A percentile compares a stretch with the other conserved stretches of the same genome.
Evolutionary conservation across 2,888 invertebrate species (phyloP).

Genomic region (Caenorhabditis sp.): DNA sequence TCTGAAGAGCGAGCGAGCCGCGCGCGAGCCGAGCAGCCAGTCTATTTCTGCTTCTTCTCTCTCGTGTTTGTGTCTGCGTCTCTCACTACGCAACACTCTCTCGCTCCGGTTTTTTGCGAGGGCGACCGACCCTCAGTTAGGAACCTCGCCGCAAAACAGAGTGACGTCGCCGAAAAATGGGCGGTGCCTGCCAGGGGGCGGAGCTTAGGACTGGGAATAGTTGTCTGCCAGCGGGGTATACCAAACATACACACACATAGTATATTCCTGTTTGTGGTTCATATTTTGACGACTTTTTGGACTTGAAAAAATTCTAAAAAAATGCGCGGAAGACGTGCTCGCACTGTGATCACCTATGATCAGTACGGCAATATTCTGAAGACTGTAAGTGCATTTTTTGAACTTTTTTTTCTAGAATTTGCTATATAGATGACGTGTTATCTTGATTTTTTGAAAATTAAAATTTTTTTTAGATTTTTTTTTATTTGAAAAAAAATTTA

Average conservation of each 20-base stretch:
- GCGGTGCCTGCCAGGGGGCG: not conserved
- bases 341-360: constrained; percentile 50
- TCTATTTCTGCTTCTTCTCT: not conserved
- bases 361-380: constrained; percentile 50
- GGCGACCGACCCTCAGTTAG: constrained; percentile 18
- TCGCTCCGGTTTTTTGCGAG: constrained; percentile 18
- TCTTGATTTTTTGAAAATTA: not conserved
- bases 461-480: constrained; percentile 10
- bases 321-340: constrained; percentile 54
- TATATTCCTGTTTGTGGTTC: too few relatives aligned
- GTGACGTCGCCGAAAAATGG: constrained; percentile 37
- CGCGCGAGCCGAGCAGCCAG: constrained; percentile 1
- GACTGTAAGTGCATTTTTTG: constrained; percentile 25
- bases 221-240: constrained; percentile 7
- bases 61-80: not conserved
- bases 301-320: constrained; percentile 22
- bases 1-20: constrained; percentile 5
- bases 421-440: too few relatives aligned
- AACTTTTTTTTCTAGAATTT: not conserved
- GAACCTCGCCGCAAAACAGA: constrained; percentile 44
- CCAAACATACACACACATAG: not conserved
- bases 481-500: not conserved
- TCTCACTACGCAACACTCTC: not conserved
- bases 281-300: not conserved
- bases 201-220: constrained; percentile 7